A percentile compares a stretch with the other conserved stretches of the same genome.
phyloP scores from a whole-genome alignment of 2,888 invertebrate species.

The Antitype chi region DNA sequence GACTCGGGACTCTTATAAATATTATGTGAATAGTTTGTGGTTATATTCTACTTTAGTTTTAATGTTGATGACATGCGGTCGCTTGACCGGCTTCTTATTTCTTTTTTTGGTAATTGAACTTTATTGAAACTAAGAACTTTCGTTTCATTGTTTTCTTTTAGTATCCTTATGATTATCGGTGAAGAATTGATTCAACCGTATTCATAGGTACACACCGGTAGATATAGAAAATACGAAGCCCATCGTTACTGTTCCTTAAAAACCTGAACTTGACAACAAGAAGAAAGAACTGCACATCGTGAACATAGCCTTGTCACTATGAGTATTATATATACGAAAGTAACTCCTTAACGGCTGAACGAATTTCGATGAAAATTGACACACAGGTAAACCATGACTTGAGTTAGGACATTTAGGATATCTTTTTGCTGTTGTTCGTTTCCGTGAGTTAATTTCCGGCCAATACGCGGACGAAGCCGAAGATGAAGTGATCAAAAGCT shows the following conservation, averaged over 20 bases:
- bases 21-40: not conserved
- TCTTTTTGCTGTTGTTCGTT: not conserved
- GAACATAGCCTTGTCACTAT: not conserved
- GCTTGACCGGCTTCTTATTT: not conserved
- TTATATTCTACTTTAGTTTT: not conserved
- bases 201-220: not conserved
- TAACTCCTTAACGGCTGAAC: no score
- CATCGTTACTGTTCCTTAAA: no score
- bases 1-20: not conserved
- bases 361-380: not conserved
- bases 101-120: not conserved
- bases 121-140: not conserved
- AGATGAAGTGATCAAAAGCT: not conserved
- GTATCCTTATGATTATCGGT: not conserved
- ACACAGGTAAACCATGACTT: no score
- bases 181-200: not conserved
- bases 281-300: not conserved
- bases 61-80: not conserved
- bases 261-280: not conserved
- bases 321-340: not conserved
- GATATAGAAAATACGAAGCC: not conserved
- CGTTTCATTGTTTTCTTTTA: not conserved
- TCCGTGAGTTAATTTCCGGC: not conserved
- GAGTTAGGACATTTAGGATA: not conserved
- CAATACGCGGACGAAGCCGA: not conserved